Evolutionary conservation across 1,140 invertebrate species (phyloP).

Genomic region (Papilio helenus): DNA sequence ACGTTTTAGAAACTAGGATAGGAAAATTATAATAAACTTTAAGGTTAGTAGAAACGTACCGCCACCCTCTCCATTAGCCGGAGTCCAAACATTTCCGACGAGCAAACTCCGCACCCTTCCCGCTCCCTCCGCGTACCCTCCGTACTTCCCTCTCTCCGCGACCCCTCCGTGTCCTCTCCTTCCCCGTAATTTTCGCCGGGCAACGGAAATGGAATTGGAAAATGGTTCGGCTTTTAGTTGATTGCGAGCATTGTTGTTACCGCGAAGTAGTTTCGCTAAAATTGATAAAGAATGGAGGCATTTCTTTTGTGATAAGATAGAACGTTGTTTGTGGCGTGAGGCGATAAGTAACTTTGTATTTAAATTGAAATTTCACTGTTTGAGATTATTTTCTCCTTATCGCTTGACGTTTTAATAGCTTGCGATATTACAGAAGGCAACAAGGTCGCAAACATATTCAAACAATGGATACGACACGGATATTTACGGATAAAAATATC

Average conservation of each 20-base stretch:
- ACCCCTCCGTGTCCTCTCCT: constrained; percentile 68
- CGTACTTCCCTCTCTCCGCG: no score
- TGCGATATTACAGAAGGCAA: background rate
- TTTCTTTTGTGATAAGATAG: constrained; percentile 27
- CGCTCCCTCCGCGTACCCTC: background rate
- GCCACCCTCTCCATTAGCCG: constrained; percentile 31
- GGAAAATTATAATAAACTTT: constrained; percentile 6
- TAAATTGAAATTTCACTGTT: background rate
- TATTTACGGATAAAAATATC: no score
- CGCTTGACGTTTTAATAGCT: background rate
- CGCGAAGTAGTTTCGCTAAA: constrained; percentile 26
- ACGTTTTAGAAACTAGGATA: background rate
- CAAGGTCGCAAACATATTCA: background rate
- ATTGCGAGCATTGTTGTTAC: constrained; percentile 56
- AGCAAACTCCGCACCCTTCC: background rate
- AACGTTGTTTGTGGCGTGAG: background rate
- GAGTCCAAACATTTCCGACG: constrained; percentile 27
- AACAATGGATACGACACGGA: no score
- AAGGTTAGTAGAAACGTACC: background rate
- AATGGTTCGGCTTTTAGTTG: constrained; percentile 80
- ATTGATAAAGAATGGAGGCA: constrained; percentile 27
- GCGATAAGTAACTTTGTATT: background rate
- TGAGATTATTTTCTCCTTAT: constrained; percentile 3
- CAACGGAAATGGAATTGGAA: constrained; percentile 80
- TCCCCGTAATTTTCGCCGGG: constrained; percentile 68